phyloP scores from a whole-genome alignment of 2,113 vertebrate species.

The Butorides virescens region DNA sequence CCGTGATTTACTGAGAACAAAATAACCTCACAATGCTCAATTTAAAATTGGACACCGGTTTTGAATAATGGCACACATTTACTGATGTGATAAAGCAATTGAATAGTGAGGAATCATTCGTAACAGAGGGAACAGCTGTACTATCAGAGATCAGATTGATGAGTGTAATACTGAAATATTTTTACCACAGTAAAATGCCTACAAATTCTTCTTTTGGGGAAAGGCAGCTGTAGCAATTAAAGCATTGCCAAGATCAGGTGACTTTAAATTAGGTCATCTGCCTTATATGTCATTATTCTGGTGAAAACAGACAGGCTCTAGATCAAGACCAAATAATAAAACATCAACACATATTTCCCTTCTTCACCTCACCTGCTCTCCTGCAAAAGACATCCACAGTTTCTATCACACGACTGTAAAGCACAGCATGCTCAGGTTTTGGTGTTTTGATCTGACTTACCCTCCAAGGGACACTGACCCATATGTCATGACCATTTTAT shows the following conservation, averaged over 20 bases:
- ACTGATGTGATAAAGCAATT: conserved; percentile 37
- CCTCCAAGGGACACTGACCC: neutral
- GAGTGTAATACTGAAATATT: neutral
- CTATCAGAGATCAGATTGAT: neutral
- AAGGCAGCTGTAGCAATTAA: neutral
- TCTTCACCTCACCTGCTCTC: neutral
- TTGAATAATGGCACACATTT: conserved; percentile 34
- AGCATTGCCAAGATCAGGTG: neutral
- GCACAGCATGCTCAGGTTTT: neutral
- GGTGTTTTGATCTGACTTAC: neutral
- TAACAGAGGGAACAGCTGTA: neutral
- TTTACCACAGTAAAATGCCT: neutral
- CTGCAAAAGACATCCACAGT: neutral
- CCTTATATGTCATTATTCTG: neutral
- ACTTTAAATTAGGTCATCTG: neutral
- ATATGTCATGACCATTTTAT: fast-evolving
- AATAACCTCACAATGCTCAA: conserved; percentile 58
- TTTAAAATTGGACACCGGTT: conserved; percentile 32
- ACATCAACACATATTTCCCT: fast-evolving
- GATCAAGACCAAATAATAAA: neutral
- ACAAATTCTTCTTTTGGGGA: neutral
- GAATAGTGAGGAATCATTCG: neutral
- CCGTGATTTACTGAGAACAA: conserved; percentile 60
- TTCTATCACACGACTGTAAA: neutral
- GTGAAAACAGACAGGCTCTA: neutral